Conservation (phyloP, 2,797 vertebrate species). For the Rhinatrema bivittatum region DNA sequence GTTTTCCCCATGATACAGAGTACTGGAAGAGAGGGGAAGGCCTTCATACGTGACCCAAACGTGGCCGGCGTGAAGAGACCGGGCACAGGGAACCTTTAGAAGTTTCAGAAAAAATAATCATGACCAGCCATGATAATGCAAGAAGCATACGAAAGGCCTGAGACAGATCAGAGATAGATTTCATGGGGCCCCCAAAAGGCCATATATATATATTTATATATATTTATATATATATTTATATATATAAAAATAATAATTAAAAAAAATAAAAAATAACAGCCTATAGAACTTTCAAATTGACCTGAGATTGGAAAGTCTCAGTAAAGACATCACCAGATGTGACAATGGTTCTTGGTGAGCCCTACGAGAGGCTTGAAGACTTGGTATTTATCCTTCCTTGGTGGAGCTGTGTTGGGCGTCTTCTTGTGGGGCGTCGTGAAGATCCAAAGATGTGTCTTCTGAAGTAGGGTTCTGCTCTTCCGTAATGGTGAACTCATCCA, state of each 20-base stretch:
- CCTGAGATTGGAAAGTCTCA: slow-evolving; percentile 77
- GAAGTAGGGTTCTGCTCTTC: too few relatives aligned
- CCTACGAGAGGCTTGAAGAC: slow-evolving; percentile 41
- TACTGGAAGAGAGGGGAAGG: neutral
- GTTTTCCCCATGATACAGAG: too few relatives aligned
- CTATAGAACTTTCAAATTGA: slow-evolving; percentile 56
- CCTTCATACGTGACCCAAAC: too few relatives aligned
- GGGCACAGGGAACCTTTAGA: slow-evolving; percentile 10
- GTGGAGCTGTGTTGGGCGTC: neutral
- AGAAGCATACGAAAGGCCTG: neutral
- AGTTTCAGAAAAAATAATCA: slow-evolving; percentile 2
- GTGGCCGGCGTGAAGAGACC: too few relatives aligned
- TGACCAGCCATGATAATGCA: slow-evolving; percentile 11
- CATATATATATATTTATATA: slow-evolving; percentile 28
- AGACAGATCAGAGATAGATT: slow-evolving; percentile 26
- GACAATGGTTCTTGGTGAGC: slow-evolving; percentile 29
- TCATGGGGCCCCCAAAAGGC: slow-evolving; percentile 34
- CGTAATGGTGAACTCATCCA: slow-evolving; percentile 66
- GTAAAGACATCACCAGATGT: slow-evolving; percentile 42
- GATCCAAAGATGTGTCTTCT: too few relatives aligned
- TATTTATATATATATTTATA: too few relatives aligned
- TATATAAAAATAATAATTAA: slow-evolving; percentile 54
- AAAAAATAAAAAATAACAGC: slow-evolving; percentile 43
- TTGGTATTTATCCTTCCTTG: slow-evolving; percentile 61
- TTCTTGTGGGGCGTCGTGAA: too few relatives aligned